Evolutionary conservation across 2,113 vertebrate species (phyloP), one percentile per base, ranked within the genome.

Genomic region (Cyanoderma ruficeps): DNA sequence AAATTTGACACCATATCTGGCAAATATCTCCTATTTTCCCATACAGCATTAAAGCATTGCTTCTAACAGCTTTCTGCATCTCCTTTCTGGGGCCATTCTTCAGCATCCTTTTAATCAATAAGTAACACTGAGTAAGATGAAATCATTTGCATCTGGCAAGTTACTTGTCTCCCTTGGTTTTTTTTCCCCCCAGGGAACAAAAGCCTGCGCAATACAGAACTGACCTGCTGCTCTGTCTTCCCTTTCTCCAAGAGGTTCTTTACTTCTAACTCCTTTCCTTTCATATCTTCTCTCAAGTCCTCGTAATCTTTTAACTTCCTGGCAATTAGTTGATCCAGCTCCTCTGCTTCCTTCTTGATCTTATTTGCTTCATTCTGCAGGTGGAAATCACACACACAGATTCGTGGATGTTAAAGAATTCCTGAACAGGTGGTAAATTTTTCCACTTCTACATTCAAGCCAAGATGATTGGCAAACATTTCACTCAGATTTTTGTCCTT

Each of bases 171-270:
- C 39, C 8, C 2, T 57, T 60, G 25, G 1, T 5, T 10, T 15
- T 37, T 28, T 82, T 37, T 6, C 13, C 41, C 65, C 14, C 41
- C 65, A 72, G 12, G 15, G 30, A 87, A 64, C 13, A 94, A 88
- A 70, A 94, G 35, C 24, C 20, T 61, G n/a, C 35, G 63, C 53
- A 64, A 47, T 74, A 50, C 22, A 19, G 30, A 93, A 97, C 98
- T n/a, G 42, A 99, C 99, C 99, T 99, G 99, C 93, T 99, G 99
- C 86, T 99, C 99, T 0, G 98, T 99, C 91, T 98, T 99, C 19
- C 99, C 99, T 79, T 99, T 99, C 69, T 99, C 99, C 96, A 99
- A 97, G 65, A 99, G 98, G 24, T 98, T 99, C 92, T 99, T 98
- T 15, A 99, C 99, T 96, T 99, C 99, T 20, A 96, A 94, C 55